Conservation (phyloP, 1,140 invertebrate genomes). For the Onthophagus taurus region DNA sequence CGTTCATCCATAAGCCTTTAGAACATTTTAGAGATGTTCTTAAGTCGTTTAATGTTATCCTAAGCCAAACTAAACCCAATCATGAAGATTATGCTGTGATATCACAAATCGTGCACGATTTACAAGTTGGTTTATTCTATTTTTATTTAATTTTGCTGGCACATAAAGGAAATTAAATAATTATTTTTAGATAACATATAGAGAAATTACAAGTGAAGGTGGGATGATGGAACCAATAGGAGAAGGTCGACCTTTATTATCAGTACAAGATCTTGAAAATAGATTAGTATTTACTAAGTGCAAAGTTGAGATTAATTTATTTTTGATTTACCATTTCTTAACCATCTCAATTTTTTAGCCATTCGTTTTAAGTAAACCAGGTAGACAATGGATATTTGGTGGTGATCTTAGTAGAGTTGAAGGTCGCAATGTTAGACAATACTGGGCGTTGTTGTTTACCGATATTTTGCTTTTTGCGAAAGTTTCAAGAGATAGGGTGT, state of each 20-base stretch:
- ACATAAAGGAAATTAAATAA: background rate
- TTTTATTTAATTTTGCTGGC: background rate
- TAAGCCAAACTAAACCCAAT: constrained; percentile 37
- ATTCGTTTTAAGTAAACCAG: constrained; percentile 68
- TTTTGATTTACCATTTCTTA: background rate
- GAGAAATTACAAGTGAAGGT: constrained; percentile 68
- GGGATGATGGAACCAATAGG: constrained; percentile 74
- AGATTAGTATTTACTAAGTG: constrained; percentile 77
- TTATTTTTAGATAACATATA: constrained; percentile 48
- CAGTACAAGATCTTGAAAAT: constrained; percentile 72
- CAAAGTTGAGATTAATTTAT: constrained; percentile 43
- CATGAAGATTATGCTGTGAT: constrained; percentile 40
- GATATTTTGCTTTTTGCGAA: constrained; percentile 77
- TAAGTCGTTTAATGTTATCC: constrained; percentile 43
- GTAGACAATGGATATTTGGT: constrained; percentile 79
- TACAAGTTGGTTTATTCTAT: constrained; percentile 34
- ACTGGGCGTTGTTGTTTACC: constrained; percentile 74
- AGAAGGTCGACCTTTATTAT: constrained; percentile 66
- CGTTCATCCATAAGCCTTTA: constrained; percentile 67
- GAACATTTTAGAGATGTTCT: constrained; percentile 61
- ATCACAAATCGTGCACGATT: constrained; percentile 39
- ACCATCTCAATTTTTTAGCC: constrained; percentile 44
- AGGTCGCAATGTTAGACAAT: constrained; percentile 66
- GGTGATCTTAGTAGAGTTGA: constrained; percentile 73
- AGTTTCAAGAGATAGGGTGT: constrained; percentile 70